Percentiles rank a stretch among this genome's conserved stretches.
Evolutionary conservation across 2,888 invertebrate species (phyloP).

Genomic region (Metalampra italica): DNA sequence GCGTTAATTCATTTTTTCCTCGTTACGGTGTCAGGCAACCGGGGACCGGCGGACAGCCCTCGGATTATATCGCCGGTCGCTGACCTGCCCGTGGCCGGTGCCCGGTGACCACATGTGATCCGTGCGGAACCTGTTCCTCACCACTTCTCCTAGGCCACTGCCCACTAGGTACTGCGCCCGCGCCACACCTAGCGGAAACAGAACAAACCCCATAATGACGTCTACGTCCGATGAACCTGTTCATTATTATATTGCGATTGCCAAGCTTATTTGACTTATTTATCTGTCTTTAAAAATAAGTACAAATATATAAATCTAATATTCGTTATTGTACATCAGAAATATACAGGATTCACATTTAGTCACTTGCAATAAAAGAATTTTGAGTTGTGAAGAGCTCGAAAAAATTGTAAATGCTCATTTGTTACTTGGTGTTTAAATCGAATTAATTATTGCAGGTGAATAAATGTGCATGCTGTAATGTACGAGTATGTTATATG

Average conservation of each 20-base stretch:
- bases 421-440: too few relatives aligned
- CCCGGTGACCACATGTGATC: conserved; percentile 55
- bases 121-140: conserved; percentile 66
- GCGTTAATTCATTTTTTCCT: conserved; percentile 21
- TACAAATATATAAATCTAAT: too few relatives aligned
- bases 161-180: conserved; percentile 27
- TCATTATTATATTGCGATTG: not conserved
- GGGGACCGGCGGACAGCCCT: conserved; percentile 29
- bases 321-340: too few relatives aligned
- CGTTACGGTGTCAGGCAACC: conserved; percentile 22
- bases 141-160: conserved; percentile 51
- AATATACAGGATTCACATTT: too few relatives aligned
- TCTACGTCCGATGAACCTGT: conserved; percentile 14
- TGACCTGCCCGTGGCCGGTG: conserved; percentile 37
- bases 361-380: too few relatives aligned
- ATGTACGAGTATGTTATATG: too few relatives aligned
- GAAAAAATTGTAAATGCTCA: too few relatives aligned
- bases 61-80: conserved; percentile 61
- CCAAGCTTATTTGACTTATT: not conserved
- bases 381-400: too few relatives aligned
- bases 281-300: too few relatives aligned
- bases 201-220: conserved; percentile 14
- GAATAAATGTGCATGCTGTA: too few relatives aligned
- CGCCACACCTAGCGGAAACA: conserved; percentile 30
- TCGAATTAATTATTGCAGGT: too few relatives aligned